Conservation (phyloP, 2,113 vertebrate genomes). For the Elanoides forficatus region DNA sequence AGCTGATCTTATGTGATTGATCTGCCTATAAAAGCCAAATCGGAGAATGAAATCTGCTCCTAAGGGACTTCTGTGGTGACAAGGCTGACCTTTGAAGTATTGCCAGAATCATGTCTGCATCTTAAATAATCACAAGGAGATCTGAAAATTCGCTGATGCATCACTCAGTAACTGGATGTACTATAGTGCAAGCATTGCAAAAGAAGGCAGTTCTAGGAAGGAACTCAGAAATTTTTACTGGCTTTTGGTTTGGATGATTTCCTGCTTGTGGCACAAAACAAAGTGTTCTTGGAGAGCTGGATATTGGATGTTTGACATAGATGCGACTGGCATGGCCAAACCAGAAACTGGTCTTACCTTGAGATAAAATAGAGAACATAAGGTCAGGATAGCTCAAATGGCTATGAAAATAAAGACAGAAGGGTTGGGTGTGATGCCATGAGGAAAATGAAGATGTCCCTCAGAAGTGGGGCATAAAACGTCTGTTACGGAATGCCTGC, state of each 20-base stretch:
- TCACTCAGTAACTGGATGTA: neutral
- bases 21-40: slow-evolving; percentile 28
- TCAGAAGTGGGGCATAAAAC: neutral
- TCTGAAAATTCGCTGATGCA: neutral
- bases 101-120: neutral
- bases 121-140: neutral
- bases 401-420: neutral
- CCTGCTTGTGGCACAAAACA: neutral
- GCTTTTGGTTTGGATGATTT: neutral
- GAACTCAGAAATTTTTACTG: neutral
- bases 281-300: neutral
- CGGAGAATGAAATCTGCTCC: slow-evolving; percentile 5
- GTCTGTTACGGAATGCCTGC: neutral
- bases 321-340: neutral
- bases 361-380: neutral
- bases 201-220: neutral
- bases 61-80: neutral
- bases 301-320: neutral
- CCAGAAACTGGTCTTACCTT: neutral
- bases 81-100: slow-evolving; percentile 5
- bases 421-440: neutral
- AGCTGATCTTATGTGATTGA: neutral
- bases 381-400: neutral
- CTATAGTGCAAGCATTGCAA: neutral
- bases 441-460: neutral